phyloP scores from a whole-genome alignment of 2,888 invertebrate genomes.

The Ectemnius lituratus region DNA sequence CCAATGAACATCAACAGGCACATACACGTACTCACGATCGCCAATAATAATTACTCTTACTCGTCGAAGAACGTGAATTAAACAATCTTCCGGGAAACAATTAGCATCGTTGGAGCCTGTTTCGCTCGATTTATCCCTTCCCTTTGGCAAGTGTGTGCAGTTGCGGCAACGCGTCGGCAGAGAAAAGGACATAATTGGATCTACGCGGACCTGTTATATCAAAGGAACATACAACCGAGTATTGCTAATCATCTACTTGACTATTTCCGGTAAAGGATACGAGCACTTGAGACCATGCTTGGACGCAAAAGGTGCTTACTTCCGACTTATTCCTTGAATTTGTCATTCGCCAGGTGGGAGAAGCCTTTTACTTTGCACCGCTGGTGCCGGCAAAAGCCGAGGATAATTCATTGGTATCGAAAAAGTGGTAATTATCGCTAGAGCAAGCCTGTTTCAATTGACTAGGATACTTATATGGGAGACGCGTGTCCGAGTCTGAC shows the following conservation, averaged over 20 bases:
- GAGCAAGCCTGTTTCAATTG: no score
- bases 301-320: constrained; percentile 5
- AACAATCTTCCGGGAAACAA: constrained; percentile 9
- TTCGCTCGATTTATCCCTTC: constrained; percentile 9
- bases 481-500: no score
- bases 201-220: constrained; percentile 18
- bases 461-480: no score
- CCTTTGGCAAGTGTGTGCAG: neutral
- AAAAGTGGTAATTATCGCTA: no score
- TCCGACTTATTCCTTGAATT: neutral
- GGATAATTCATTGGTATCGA: no score
- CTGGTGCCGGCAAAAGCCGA: no score
- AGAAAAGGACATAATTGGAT: constrained; percentile 37
- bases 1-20: no score
- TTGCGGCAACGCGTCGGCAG: constrained; percentile 10
- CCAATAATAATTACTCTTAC: neutral
- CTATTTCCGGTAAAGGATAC: constrained; percentile 43
- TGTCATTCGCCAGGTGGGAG: neutral
- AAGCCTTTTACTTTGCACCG: neutral
- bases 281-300: constrained; percentile 34
- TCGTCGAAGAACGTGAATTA: neutral
- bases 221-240: constrained; percentile 13
- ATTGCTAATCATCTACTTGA: constrained; percentile 31
- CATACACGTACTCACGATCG: neutral
- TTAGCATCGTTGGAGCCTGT: constrained; percentile 3